Conservation (phyloP, 2,797 vertebrate species). For the Ispidina lecontei region DNA sequence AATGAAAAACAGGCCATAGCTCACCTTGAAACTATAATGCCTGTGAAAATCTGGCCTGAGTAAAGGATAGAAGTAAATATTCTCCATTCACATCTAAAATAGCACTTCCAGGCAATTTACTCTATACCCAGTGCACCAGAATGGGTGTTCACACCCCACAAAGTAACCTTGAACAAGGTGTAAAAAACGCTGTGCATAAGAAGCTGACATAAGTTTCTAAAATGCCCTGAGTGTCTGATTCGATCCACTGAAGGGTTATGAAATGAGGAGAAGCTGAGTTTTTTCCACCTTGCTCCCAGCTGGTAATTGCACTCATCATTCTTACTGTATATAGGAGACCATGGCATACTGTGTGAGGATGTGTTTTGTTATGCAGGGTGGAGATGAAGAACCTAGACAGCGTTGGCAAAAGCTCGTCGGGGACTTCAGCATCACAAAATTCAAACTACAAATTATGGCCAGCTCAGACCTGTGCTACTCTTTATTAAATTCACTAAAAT, state of each 20-base stretch:
- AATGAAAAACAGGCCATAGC: slow-evolving; percentile 25
- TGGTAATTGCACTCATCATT: slow-evolving; percentile 39
- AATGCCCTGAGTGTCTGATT: slow-evolving; percentile 1
- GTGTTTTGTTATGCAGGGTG: background rate
- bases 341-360: background rate
- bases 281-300: slow-evolving; percentile 19
- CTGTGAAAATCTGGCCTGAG: background rate
- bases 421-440: background rate
- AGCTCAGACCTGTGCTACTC: background rate
- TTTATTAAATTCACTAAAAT: background rate
- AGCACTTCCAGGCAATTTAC: background rate
- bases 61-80: slow-evolving; percentile 30
- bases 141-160: background rate
- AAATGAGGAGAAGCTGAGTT: slow-evolving; percentile 25
- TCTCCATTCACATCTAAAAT: slow-evolving; percentile 12
- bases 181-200: background rate
- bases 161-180: slow-evolving; percentile 35
- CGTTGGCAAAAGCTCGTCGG: background rate
- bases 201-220: background rate
- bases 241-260: background rate
- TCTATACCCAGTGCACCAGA: background rate
- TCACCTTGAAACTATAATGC: slow-evolving; percentile 9
- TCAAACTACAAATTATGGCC: background rate
- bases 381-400: background rate
- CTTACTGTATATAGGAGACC: background rate